Base-by-base conservation (phyloP, 2,888 invertebrate genomes). In the Capitulum mitella region DNA sequence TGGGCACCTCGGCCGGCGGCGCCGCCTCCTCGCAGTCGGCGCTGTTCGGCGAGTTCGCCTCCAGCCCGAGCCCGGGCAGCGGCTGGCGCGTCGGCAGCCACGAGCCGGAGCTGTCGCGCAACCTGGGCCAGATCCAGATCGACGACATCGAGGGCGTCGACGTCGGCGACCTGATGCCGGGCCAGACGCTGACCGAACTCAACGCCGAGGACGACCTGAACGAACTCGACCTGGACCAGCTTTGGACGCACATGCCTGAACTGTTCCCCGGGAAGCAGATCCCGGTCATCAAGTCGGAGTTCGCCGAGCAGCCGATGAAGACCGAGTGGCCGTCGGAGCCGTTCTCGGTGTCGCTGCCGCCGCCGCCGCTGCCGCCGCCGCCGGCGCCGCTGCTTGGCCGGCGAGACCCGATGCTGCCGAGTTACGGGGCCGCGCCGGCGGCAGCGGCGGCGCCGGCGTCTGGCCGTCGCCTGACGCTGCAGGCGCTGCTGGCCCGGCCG, bases 81-180 rank as follows among this genome's bases (percentile, higher is more conserved):
- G 37, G 74, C 43, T 43, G 74, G 37, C 74, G 10, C 10, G 74
- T 34, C 16, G 29, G 58, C 58, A 70, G 74, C 74, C 74, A 74
- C 26, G 74, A 74, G 74, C 74, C 74, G 0, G 74, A 74, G 43
- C 43, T 74, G 43, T 19, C 74, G 43, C 74, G 74, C 43, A 74
- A 74, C 74, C 43, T 74, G 40, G 26, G 43, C 43, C 43, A 40
- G n/a, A 40, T 74, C n/a, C 37, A 74, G 74, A 40, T 74, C 74
- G 74, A 74, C 40, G 74, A 74, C n/a, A 74, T 74, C 12, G 74
- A 74, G 74, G 74, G 74, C n/a, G 74, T 74, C 10, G 74, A 43
- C 19, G 43, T 74, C n/a, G 37, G 74, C 74, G 74, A 40, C n/a
- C 43, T 74, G 74, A 26, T 74, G 43, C 16, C 74, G 10, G 43